Percentiles rank a stretch among this genome's conserved stretches.
phyloP scores from a whole-genome alignment of 2,113 vertebrate species.

The Spizaetus ornatus region DNA sequence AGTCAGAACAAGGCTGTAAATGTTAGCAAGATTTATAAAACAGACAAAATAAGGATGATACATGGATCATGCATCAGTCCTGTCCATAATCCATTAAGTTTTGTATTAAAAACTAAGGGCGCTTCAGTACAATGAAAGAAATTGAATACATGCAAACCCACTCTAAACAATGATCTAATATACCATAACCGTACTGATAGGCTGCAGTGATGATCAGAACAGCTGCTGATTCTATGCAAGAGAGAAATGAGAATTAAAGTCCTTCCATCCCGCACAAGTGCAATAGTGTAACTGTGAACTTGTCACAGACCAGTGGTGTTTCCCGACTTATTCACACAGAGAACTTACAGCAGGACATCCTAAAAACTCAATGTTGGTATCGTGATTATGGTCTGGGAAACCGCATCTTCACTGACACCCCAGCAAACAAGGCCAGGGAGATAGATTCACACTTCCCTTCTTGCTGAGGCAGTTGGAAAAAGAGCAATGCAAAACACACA shows the following conservation, averaged over 20 bases:
- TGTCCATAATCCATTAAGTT: neutral
- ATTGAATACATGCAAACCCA: neutral
- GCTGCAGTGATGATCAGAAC: neutral
- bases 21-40: neutral
- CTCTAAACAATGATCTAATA: neutral
- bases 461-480: neutral
- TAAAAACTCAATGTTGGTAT: neutral
- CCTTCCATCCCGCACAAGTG: neutral
- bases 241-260: neutral
- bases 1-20: neutral
- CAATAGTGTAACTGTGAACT: neutral
- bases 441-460: neutral
- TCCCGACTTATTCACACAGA: rapidly evolving
- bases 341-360: neutral
- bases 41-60: neutral
- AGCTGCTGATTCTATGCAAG: neutral
- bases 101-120: neutral
- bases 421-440: neutral
- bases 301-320: rapidly evolving
- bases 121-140: neutral
- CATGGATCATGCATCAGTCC: neutral
- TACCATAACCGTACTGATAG: neutral
- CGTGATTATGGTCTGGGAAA: neutral
- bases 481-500: neutral
- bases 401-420: neutral